Evolutionary conservation across 2,888 invertebrate species (phyloP).

Genomic region (Griposia aprilina): DNA sequence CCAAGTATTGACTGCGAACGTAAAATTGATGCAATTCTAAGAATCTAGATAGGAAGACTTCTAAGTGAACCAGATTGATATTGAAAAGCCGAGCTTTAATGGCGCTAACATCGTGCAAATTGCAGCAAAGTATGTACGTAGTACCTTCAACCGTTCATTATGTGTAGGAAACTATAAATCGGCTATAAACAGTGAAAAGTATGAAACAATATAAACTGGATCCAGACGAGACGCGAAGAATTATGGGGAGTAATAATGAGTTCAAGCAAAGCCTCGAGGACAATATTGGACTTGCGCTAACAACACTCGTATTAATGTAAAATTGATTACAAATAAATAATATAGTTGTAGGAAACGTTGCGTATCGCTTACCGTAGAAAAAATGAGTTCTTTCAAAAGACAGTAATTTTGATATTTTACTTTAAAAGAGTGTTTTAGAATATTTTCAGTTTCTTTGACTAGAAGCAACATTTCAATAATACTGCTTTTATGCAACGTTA

Average conservation of each 20-base stretch:
- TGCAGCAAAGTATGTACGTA: constrained; percentile 68
- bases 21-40: constrained; percentile 56
- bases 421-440: neutral
- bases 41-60: constrained; percentile 61
- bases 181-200: constrained; percentile 74
- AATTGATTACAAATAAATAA: constrained; percentile 60
- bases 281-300: constrained; percentile 61
- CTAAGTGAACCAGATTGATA: constrained; percentile 68
- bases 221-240: constrained; percentile 65
- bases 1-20: constrained; percentile 51
- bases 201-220: constrained; percentile 76
- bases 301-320: constrained; percentile 59
- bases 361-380: constrained; percentile 7
- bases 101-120: constrained; percentile 71
- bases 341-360: constrained; percentile 29
- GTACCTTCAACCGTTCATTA: constrained; percentile 75
- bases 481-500: neutral
- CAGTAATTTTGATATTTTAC: neutral
- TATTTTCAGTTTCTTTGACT: neutral
- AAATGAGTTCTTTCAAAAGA: neutral
- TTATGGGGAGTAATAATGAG: constrained; percentile 72
- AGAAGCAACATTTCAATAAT: neutral
- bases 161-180: constrained; percentile 79
- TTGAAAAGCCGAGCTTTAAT: constrained; percentile 63
- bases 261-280: constrained; percentile 69